phyloP scores from a whole-genome alignment of 30 jellyfish, hydroid and myxozoan genomes.

The Phacellophora camtschatica region DNA sequence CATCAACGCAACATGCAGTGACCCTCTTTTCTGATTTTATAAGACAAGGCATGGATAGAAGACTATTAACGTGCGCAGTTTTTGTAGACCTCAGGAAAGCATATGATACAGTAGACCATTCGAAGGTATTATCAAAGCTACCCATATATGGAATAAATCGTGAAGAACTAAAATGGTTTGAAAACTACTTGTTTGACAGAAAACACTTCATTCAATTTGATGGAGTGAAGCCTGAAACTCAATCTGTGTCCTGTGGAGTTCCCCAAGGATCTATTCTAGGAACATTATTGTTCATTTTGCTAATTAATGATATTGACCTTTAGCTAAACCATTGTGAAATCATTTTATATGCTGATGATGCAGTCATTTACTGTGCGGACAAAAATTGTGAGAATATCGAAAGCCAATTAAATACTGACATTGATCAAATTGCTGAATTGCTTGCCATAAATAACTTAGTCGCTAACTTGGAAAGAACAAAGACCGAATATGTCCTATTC shows the following conservation, averaged over 20 bases:
- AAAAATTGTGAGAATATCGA: conserved; percentile 20
- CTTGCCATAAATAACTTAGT: conserved; percentile 1
- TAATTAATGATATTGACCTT: conserved; percentile 20
- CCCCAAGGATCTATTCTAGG: conserved; percentile 56
- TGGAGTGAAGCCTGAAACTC: background rate
- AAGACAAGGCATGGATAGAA: conserved; percentile 15
- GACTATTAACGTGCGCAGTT: background rate
- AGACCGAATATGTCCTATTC: conserved; percentile 49
- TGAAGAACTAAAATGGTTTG: conserved; percentile 20
- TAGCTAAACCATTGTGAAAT: conserved; percentile 28
- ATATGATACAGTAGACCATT: conserved; percentile 25
- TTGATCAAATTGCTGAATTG: conserved; percentile 33
- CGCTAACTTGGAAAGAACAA: conserved; percentile 19
- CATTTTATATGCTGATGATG: conserved; percentile 33
- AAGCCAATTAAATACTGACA: conserved; percentile 31
- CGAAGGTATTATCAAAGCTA: conserved; percentile 4
- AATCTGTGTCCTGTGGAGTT: conserved; percentile 7
- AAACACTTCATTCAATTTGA: conserved; percentile 1
- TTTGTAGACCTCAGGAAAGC: conserved; percentile 22
- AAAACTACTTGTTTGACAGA: conserved; percentile 13
- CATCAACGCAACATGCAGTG: conserved; percentile 33
- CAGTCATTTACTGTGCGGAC: conserved; percentile 46
- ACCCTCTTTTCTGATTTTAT: conserved; percentile 13
- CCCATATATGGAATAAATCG: conserved; percentile 11
- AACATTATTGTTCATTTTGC: background rate